Conservation (phyloP, 2,888 invertebrate species). For the Cephonodes hylas region DNA sequence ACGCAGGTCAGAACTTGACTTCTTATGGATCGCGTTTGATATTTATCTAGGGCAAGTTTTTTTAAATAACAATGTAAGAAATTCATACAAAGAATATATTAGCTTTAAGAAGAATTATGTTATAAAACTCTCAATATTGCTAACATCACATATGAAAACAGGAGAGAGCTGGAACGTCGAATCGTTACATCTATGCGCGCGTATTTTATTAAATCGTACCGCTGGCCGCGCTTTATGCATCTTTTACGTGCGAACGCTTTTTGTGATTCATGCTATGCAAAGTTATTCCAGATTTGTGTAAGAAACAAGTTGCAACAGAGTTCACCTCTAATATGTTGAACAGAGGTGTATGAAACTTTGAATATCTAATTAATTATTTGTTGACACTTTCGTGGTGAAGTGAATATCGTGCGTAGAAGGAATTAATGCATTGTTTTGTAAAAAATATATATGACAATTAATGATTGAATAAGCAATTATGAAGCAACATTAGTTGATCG, state of each 20-base stretch:
- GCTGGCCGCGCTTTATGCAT: slow-evolving; percentile 43
- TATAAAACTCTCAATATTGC: background rate
- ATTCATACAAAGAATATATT: too few relatives aligned
- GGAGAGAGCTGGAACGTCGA: slow-evolving; percentile 34
- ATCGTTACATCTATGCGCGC: slow-evolving; percentile 25
- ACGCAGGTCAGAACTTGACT: background rate
- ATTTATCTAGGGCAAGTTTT: background rate
- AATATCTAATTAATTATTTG: slow-evolving; percentile 4
- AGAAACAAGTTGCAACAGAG: slow-evolving; percentile 53
- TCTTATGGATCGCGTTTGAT: background rate
- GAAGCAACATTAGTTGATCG: too few relatives aligned
- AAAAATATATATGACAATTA: too few relatives aligned
- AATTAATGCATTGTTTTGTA: background rate
- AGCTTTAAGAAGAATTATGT: background rate
- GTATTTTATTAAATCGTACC: slow-evolving; percentile 71
- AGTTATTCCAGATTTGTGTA: slow-evolving; percentile 68
- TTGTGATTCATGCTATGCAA: slow-evolving; percentile 74
- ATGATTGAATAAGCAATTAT: too few relatives aligned
- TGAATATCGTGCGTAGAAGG: background rate
- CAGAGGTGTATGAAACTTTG: background rate
- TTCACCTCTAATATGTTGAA: slow-evolving; percentile 22
- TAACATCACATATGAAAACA: too few relatives aligned
- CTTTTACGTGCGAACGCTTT: slow-evolving; percentile 54
- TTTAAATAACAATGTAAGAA: background rate
- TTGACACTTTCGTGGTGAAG: background rate